Evolutionary conservation across 2,888 invertebrate species (phyloP).

Genomic region (Caenorhabditis doughertyi): DNA sequence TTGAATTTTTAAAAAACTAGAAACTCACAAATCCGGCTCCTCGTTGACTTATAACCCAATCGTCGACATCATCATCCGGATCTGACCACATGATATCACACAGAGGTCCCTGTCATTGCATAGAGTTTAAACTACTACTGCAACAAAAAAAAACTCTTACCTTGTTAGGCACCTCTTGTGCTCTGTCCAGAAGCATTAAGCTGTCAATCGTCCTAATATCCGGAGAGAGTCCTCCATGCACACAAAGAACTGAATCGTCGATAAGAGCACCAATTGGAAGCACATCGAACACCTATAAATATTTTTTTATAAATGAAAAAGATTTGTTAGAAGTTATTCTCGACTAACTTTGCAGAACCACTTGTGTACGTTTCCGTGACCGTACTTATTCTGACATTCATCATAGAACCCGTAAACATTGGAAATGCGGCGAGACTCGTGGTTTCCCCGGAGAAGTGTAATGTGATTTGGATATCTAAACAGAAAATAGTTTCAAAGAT

Average conservation of each 20-base stretch:
- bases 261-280: slow-evolving; percentile 98
- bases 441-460: slow-evolving; percentile 95
- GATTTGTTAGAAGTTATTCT: background rate
- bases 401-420: slow-evolving; percentile 88
- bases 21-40: slow-evolving; percentile 80
- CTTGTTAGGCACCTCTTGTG: slow-evolving; percentile 75
- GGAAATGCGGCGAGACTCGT: slow-evolving; percentile 98
- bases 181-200: slow-evolving; percentile 69
- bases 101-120: slow-evolving; percentile 98
- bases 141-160: too few species aligned
- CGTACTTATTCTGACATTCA: slow-evolving; percentile 99
- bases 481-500: background rate
- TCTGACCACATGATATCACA: slow-evolving; percentile 99
- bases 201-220: slow-evolving; percentile 94
- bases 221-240: slow-evolving; percentile 97
- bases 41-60: slow-evolving; percentile 83
- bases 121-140: too few species aligned
- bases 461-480: slow-evolving; percentile 90
- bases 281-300: slow-evolving; percentile 87
- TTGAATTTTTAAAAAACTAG: background rate
- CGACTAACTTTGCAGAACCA: slow-evolving; percentile 91
- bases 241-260: slow-evolving; percentile 96
- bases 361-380: slow-evolving; percentile 98
- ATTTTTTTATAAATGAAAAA: background rate
- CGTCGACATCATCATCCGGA: slow-evolving; percentile 96